Percentiles rank a stretch among this genome's conserved stretches.
These are phyloP conservation scores for Garrulus glandarius DNA, from an alignment of 2,797 vertebrate genomes.

Conservation along the genomic window DNA sequence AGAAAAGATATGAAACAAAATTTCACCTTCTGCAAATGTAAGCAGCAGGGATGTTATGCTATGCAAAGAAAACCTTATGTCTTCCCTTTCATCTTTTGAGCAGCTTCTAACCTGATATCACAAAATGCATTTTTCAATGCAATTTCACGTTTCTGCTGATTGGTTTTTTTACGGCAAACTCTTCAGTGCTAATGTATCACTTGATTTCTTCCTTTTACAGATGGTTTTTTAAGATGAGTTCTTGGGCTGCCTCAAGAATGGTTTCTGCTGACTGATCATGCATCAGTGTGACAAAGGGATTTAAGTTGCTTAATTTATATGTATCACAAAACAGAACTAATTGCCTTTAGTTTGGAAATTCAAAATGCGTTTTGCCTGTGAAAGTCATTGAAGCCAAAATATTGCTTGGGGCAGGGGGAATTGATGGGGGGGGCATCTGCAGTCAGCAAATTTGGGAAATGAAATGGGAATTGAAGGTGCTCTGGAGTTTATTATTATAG, in stretches of 20 bases:
- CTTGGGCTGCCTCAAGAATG: neutral
- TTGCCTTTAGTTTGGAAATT: neutral
- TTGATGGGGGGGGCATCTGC: rapidly evolving
- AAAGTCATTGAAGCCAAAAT: neutral
- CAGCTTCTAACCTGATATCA: neutral
- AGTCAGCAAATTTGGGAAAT: neutral
- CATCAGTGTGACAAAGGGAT: neutral
- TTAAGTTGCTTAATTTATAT: neutral
- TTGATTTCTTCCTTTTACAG: neutral
- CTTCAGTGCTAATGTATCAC: neutral
- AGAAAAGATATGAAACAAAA: neutral
- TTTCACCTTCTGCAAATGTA: neutral
- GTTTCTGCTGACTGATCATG: neutral
- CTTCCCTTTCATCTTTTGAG: neutral
- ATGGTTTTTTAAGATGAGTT: neutral
- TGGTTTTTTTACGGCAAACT: neutral
- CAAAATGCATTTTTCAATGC: neutral
- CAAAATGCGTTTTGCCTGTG: neutral
- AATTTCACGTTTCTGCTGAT: neutral
- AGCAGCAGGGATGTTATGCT: neutral
- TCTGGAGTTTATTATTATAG: neutral
- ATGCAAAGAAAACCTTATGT: neutral
- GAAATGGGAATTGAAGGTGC: neutral
- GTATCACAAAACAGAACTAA: neutral
- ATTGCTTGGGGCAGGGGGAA: neutral